Evolutionary conservation across 2,888 invertebrate species (phyloP), one percentile per base, ranked within the genome.

Genomic region (Caenorhabditis sp.): DNA sequence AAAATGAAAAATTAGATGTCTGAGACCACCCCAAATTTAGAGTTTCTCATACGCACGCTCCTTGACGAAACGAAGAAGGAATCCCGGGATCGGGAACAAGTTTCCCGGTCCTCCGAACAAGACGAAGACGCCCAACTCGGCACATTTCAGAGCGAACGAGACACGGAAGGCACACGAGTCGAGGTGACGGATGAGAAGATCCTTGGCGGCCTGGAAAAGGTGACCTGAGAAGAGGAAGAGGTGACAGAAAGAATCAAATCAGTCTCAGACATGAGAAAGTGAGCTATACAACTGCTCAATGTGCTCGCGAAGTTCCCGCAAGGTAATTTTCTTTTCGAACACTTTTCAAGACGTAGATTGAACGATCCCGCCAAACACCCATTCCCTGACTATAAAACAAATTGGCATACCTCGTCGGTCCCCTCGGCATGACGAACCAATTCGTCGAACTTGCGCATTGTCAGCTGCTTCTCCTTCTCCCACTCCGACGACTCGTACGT

Each of bases 51-150:
- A 58, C n/a, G 10, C n/a, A 10, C 41, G 16, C 7, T 56, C 54
- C 24, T 56, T 64, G 74, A 74, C 19, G 26, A 64, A 19, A 5
- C 47, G 49, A 6, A 61, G 22, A 14, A 69, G 2, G 19, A 49
- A 26, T 69, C 76, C 76, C 1, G 76, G 69, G 2, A 76, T 54
- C 16, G 68, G 69, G n/a, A 76, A 41, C 51, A 76, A 3, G 7
- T 61, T 68, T 68, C 76, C 68, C 26, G 68, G 68, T 35, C 61
- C 76, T n/a, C 68, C 69, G 41, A 61, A 76, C n/a, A 76, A n/a
- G 16, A 76, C 31, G 59, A 76, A 69, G 16, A 76, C 8, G 3
- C 69, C 69, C 6, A 41, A 22, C 22, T 61, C 41, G 26, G 76
- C 68, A 1, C 69, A 41, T 19, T 76, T 76, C 12, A 38, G 38